These are phyloP conservation scores for Eospalax fontanierii DNA, from an alignment of 2,797 vertebrate genomes.

Conservation along the genomic window DNA sequence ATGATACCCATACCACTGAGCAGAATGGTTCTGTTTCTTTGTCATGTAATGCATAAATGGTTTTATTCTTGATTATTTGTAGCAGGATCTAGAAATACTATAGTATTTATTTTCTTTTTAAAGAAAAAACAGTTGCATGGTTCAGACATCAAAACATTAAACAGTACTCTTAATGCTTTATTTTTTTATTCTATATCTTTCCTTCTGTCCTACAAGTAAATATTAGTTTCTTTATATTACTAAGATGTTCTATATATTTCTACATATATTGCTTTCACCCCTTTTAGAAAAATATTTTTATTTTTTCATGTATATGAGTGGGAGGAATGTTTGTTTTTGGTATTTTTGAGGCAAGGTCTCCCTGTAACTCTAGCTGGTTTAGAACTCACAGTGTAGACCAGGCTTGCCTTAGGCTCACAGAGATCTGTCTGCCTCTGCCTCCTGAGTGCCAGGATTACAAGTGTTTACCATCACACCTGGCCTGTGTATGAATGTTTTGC, in stretches of 20 bases:
- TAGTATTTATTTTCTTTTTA: constrained; percentile 37
- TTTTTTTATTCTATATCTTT: background rate
- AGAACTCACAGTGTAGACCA: background rate
- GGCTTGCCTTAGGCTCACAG: background rate
- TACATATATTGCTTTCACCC: background rate
- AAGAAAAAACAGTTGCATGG: constrained; percentile 52
- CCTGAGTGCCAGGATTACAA: background rate
- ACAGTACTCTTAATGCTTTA: constrained; percentile 1
- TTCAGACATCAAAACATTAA: constrained; percentile 50
- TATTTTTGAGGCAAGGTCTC: too few relatives aligned
- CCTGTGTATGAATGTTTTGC: too few relatives aligned
- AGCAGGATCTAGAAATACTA: constrained; percentile 23
- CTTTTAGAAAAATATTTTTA: background rate
- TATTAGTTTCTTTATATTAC: background rate
- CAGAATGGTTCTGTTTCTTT: background rate
- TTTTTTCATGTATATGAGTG: too few relatives aligned
- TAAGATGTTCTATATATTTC: background rate
- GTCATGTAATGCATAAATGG: background rate
- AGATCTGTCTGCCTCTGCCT: background rate
- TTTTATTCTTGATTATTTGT: constrained; percentile 65
- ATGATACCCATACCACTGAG: background rate
- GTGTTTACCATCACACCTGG: too few relatives aligned
- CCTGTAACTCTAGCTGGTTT: too few relatives aligned
- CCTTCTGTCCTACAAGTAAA: constrained; percentile 6
- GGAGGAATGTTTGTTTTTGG: too few relatives aligned